These are phyloP conservation scores for Hydrozoanthus gracilis DNA, from an alignment of 92 coral and sea anemone species.

Conservation along the genomic window DNA sequence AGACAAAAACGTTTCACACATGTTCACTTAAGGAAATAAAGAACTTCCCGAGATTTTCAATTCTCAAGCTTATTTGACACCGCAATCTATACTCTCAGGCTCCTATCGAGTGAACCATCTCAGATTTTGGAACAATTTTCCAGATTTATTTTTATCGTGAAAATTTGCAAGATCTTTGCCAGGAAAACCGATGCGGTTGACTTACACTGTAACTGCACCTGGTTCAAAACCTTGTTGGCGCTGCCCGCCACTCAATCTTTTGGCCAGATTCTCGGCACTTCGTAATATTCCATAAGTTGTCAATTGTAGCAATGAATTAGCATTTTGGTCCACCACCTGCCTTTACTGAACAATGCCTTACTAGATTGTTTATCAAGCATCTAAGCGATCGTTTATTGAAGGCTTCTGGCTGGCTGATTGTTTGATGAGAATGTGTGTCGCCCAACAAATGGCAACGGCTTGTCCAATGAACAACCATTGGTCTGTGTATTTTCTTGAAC, in stretches of 20 bases:
- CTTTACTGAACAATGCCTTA: slow-evolving; percentile 62
- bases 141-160: not conserved
- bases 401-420: slow-evolving; percentile 68
- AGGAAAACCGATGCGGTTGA: not conserved
- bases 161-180: not conserved
- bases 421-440: slow-evolving; percentile 60
- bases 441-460: slow-evolving; percentile 51
- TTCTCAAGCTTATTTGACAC: slow-evolving; percentile 25
- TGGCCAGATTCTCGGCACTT: slow-evolving; percentile 54
- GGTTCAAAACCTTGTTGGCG: slow-evolving; percentile 50
- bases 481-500: slow-evolving; percentile 1
- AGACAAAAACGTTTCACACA: slow-evolving; percentile 58
- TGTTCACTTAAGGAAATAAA: slow-evolving; percentile 24
- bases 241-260: slow-evolving; percentile 55
- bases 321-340: slow-evolving; percentile 89
- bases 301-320: slow-evolving; percentile 73
- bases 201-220: slow-evolving; percentile 60
- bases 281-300: slow-evolving; percentile 74
- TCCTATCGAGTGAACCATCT: not conserved
- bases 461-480: slow-evolving; percentile 39
- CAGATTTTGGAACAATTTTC: not conserved
- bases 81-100: slow-evolving; percentile 27
- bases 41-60: not conserved
- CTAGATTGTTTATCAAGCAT: slow-evolving; percentile 84
- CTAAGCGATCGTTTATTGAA: slow-evolving; percentile 71